Evolutionary conservation across 1,140 invertebrate species (phyloP).

Genomic region (Ruditapes philippinarum): DNA sequence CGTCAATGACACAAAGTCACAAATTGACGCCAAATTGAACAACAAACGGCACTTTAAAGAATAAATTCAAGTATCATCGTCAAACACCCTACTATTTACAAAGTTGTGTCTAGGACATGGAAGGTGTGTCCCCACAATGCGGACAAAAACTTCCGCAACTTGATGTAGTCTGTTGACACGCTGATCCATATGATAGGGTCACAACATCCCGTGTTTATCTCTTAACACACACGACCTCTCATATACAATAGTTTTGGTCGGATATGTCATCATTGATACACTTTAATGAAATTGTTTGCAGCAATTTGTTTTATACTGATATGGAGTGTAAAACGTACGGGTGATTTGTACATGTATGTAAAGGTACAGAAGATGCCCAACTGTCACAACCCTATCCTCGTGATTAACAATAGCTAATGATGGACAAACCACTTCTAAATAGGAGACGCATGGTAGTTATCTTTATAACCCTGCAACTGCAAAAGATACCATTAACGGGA

Average conservation of each 20-base stretch:
- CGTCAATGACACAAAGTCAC: background rate
- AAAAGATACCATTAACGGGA: too few species aligned
- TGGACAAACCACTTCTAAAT: too few species aligned
- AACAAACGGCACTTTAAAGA: constrained; percentile 22
- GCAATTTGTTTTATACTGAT: too few species aligned
- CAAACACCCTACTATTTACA: constrained; percentile 14
- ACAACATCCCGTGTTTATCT: constrained; percentile 55
- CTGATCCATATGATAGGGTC: constrained; percentile 5
- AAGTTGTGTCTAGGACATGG: background rate
- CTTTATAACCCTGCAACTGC: too few species aligned
- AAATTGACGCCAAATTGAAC: background rate
- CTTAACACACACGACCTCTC: background rate
- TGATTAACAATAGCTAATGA: too few species aligned
- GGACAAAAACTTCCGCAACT: constrained; percentile 54
- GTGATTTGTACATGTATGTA: background rate
- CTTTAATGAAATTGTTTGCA: too few species aligned
- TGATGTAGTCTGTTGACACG: constrained; percentile 47
- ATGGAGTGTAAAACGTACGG: too few species aligned
- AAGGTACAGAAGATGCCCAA: background rate
- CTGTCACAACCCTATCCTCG: too few species aligned
- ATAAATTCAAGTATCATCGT: background rate
- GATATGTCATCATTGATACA: background rate
- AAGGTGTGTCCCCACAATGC: constrained; percentile 37
- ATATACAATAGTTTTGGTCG: background rate
- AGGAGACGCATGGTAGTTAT: too few species aligned